Base-by-base conservation (phyloP, 2,888 invertebrate species). In the Yponomeuta evonymella region DNA sequence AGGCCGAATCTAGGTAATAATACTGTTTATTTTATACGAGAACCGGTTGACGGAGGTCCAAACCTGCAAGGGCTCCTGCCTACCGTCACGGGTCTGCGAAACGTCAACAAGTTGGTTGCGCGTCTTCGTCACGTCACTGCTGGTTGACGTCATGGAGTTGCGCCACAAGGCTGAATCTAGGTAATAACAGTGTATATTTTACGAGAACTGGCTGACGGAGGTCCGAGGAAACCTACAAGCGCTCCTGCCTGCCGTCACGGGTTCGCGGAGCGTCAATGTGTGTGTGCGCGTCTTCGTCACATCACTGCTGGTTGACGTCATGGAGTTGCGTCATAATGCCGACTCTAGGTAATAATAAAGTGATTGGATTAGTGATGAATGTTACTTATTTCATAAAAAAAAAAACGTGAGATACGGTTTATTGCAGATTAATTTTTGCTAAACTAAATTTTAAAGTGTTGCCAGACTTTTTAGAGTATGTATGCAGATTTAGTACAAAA, bases 31-130 rank as follows among this genome's bases (percentile, higher is more conserved):
- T 43, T 8, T 5, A 51, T 23, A 23, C 23, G 23, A 23, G 23
- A 23, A 51, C 15, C 51, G 15, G 11, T 15, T 51, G 15, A 51
- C 51, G 15, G 51, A 51, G 1, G 15, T 51, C 12, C 51, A 51
- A 51, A 51, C 51, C 15, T 95, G 69, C 87, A 88, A n/a, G 78
- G 81, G 0, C 88, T 93, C 70, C 88, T 95, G 79, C 88, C 90
- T 72, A 80, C 83, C 9, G 81, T 94, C 43, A 94, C 94, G 15
- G 95, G 94, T 33, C 79, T 86, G n/a, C 87, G 94, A 29, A 94
- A 94, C 63, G 81, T 93, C 0, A 94, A 94, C 15, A 95, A 95
- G 77, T 93, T 95, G 90, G 74, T 94, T n/a, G 4, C 93, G 92
- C 2, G 94, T 94, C 1, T 90, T 93, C 76, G 76, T 95, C 8